phyloP scores from a whole-genome alignment of 37 sponge, comb jelly and placozoan species.

The Crambe crambe region DNA sequence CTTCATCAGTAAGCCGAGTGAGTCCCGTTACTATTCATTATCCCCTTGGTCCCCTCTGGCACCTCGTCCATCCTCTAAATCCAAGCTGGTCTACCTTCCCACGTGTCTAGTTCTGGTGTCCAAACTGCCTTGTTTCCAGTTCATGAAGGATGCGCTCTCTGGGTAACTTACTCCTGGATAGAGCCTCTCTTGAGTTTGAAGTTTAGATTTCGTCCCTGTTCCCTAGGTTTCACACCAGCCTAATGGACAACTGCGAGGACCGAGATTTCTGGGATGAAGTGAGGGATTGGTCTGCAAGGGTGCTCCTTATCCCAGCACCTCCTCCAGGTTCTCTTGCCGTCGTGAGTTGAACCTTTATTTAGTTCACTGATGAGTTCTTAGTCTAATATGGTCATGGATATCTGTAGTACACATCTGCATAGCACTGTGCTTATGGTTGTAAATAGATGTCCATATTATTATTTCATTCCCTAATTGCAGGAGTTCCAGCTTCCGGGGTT shows the following conservation, averaged over 20 bases:
- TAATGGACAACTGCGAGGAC: constrained; percentile 15
- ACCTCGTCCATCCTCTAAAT: constrained; percentile 11
- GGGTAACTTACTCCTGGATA: constrained; percentile 28
- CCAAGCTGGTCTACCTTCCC: constrained; percentile 56
- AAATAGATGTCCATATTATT: no score
- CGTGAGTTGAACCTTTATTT: no score
- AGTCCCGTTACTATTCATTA: constrained; percentile 16
- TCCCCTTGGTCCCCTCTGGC: constrained; percentile 6
- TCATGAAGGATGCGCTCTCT: constrained; percentile 70
- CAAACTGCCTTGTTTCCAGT: constrained; percentile 53
- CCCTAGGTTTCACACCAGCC: constrained; percentile 14
- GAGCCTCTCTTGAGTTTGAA: background rate
- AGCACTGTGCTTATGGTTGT: background rate
- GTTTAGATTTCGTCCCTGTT: background rate
- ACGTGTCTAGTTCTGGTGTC: constrained; percentile 62
- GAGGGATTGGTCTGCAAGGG: constrained; percentile 23
- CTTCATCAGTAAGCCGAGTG: constrained; percentile 26
- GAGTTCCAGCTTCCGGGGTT: constrained; percentile 43
- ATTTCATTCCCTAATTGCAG: no score
- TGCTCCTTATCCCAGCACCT: constrained; percentile 62
- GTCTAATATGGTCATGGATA: no score
- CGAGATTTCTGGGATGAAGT: constrained; percentile 52
- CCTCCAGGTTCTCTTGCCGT: constrained; percentile 53
- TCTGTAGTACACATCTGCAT: no score
- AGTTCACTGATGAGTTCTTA: no score